Evolutionary conservation across 1,140 invertebrate species (phyloP).

Genomic region (Cyphomyrmex costatus): DNA sequence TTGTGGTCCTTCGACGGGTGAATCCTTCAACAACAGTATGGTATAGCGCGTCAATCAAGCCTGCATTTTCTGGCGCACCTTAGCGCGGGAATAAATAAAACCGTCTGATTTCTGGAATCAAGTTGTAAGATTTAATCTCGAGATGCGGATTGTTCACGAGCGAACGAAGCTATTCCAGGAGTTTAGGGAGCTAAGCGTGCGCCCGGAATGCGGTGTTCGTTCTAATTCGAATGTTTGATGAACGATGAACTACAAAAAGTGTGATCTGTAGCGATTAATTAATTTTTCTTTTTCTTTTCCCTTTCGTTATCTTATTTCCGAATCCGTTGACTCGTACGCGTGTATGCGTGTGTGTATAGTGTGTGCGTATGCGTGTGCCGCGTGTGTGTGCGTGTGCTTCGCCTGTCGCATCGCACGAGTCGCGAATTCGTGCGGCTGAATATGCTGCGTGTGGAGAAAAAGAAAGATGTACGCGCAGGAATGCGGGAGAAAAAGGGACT

Average conservation of each 20-base stretch:
- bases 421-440: not conserved
- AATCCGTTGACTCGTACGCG: constrained; percentile 57
- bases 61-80: constrained; percentile 16
- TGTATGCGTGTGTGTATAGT: constrained; percentile 1
- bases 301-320: constrained; percentile 18
- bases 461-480: not conserved
- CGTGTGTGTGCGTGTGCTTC: not conserved
- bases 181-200: not conserved
- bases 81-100: too few relatives aligned
- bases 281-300: not conserved
- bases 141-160: not conserved
- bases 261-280: constrained; percentile 45
- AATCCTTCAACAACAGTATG: constrained; percentile 65
- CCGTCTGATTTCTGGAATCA: not conserved
- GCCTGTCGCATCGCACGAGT: not conserved
- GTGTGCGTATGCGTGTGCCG: not conserved
- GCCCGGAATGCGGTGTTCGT: constrained; percentile 39
- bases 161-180: not conserved
- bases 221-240: constrained; percentile 42
- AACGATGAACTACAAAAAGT: constrained; percentile 44
- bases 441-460: not conserved
- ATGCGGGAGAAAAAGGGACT: not conserved
- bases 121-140: not conserved
- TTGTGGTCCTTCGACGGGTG: constrained; percentile 57
- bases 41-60: constrained; percentile 55